These are phyloP conservation scores for Coreius guichenoti DNA, from an alignment of 2,797 vertebrate species.

Conservation along the genomic window DNA sequence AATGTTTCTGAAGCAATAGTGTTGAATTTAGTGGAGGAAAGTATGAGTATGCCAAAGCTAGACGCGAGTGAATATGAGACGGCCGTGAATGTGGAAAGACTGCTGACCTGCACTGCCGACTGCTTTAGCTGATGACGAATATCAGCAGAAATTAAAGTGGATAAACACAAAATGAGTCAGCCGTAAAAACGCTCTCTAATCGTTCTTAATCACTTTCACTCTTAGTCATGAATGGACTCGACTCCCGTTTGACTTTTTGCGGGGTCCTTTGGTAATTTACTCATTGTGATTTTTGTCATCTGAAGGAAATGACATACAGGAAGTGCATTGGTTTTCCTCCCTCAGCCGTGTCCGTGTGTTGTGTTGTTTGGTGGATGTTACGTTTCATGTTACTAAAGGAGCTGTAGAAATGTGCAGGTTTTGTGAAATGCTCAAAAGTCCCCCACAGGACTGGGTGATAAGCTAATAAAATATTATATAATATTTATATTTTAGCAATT, in stretches of 20 bases:
- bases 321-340: slow-evolving; percentile 9
- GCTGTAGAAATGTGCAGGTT: neutral
- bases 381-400: neutral
- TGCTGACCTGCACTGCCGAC: slow-evolving; percentile 21
- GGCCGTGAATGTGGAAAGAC: neutral
- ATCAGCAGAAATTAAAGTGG: slow-evolving; percentile 36
- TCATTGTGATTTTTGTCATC: neutral
- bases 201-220: slow-evolving; percentile 11
- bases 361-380: neutral
- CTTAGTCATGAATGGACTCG: slow-evolving; percentile 17
- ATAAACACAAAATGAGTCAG: slow-evolving; percentile 24
- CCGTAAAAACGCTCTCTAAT: slow-evolving; percentile 24
- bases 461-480: neutral
- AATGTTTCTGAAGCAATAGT: neutral
- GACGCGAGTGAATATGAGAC: neutral
- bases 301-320: slow-evolving; percentile 35
- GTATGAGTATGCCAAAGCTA: neutral
- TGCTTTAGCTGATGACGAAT: slow-evolving; percentile 7
- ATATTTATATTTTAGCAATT: neutral
- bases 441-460: neutral
- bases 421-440: neutral
- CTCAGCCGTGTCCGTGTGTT: neutral
- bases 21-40: neutral
- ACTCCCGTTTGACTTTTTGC: slow-evolving; percentile 1
- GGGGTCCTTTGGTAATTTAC: neutral